These are phyloP conservation scores for Cariama cristata DNA, from an alignment of 2,113 vertebrate genomes.

Conservation along the genomic window DNA sequence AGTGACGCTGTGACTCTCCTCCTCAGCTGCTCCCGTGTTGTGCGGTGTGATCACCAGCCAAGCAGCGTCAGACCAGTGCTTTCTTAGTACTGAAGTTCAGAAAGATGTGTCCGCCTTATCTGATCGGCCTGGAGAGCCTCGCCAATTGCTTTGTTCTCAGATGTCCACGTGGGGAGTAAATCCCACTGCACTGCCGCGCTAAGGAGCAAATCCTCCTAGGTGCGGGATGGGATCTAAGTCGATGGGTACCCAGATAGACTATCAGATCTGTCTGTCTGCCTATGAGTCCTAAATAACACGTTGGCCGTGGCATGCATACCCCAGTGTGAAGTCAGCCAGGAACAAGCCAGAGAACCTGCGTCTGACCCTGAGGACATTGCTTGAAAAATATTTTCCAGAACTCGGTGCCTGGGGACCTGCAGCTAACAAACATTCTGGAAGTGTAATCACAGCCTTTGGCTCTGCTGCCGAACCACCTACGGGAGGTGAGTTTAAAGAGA, in stretches of 20 bases:
- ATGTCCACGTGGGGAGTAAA: background rate
- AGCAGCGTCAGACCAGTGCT: background rate
- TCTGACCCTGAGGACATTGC: slow-evolving; percentile 74
- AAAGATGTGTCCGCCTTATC: background rate
- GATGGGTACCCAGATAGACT: background rate
- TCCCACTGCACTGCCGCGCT: rapidly evolving
- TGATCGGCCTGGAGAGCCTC: background rate
- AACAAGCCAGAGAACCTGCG: slow-evolving; percentile 73
- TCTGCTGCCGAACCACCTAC: slow-evolving; percentile 71
- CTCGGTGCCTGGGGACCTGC: slow-evolving; percentile 70
- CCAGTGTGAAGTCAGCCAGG: slow-evolving; percentile 62
- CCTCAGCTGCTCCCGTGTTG: rapidly evolving
- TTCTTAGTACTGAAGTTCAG: background rate
- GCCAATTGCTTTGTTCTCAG: background rate
- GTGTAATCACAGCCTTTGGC: slow-evolving; percentile 75
- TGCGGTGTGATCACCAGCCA: rapidly evolving
- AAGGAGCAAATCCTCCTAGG: background rate
- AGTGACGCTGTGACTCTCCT: background rate
- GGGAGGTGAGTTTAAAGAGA: slow-evolving; percentile 77
- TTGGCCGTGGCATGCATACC: slow-evolving; percentile 18
- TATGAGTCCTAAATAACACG: slow-evolving; percentile 36
- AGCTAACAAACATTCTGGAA: slow-evolving; percentile 76
- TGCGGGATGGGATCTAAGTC: background rate
- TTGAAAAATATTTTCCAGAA: slow-evolving; percentile 77
- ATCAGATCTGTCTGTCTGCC: slow-evolving; percentile 8